Conservation (phyloP, 1,140 invertebrate species). For the Drosophila pachea region DNA sequence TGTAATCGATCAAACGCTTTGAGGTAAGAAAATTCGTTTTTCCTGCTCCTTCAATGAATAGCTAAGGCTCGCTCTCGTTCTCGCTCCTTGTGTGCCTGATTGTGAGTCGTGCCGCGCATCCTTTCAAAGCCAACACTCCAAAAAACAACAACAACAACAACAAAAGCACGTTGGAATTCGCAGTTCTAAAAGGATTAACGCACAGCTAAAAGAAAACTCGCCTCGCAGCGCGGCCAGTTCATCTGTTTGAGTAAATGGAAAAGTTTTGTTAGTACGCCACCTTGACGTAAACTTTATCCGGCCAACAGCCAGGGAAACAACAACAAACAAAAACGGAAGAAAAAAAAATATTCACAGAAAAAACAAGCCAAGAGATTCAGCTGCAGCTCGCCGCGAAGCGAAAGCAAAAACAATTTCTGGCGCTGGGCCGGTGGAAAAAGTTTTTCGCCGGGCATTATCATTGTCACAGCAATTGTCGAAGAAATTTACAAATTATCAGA, state of each 20-base stretch:
- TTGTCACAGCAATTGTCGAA: conserved; percentile 74
- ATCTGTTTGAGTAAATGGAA: conserved; percentile 75
- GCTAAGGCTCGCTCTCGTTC: background rate
- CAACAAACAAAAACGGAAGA: conserved; percentile 42
- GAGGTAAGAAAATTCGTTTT: conserved; percentile 36
- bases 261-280: conserved; percentile 69
- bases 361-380: conserved; percentile 30
- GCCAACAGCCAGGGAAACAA: conserved; percentile 14
- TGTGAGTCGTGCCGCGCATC: background rate
- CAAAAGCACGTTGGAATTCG: conserved; percentile 24
- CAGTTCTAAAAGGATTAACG: conserved; percentile 41
- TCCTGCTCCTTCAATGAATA: conserved; percentile 69
- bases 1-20: background rate
- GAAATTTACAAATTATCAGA: conserved; percentile 74
- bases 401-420: conserved; percentile 23
- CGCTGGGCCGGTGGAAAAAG: conserved; percentile 21
- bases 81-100: background rate
- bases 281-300: conserved; percentile 60
- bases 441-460: conserved; percentile 57
- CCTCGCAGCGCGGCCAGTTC: conserved; percentile 45
- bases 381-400: conserved; percentile 40
- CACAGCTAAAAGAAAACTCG: conserved; percentile 26
- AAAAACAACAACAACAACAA: too few species aligned
- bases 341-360: conserved; percentile 22
- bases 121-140: conserved; percentile 19